phyloP scores from a whole-genome alignment of 2,113 vertebrate genomes.

The Cinclus cinclus region DNA sequence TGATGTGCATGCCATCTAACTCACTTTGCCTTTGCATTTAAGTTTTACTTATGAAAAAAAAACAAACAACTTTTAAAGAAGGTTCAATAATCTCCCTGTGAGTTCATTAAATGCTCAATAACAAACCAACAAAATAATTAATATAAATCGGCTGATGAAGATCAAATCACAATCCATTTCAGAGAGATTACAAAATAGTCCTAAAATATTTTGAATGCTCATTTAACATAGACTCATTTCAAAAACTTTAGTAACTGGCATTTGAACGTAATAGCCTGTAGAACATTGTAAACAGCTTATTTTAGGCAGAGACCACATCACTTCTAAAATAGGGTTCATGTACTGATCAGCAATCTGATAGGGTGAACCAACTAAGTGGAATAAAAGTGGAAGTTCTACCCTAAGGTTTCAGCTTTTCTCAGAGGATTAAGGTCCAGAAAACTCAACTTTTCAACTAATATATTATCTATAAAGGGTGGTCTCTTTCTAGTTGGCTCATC shows the following conservation, averaged over 20 bases:
- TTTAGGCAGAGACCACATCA: conserved; percentile 55
- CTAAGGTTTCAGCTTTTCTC: conserved; percentile 38
- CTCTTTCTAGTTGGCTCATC: conserved; percentile 10
- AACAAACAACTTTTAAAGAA: not conserved
- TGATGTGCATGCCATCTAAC: not conserved
- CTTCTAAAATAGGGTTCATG: conserved; percentile 34
- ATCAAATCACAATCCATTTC: conserved; percentile 58
- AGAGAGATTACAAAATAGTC: conserved; percentile 51
- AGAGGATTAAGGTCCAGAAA: conserved; percentile 35
- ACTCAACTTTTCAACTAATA: conserved; percentile 33
- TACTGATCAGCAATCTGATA: conserved; percentile 35
- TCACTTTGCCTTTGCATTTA: not conserved
- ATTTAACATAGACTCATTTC: conserved; percentile 41
- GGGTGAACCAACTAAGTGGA: conserved; percentile 18
- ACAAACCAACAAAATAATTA: conserved; percentile 42
- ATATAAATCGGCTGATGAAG: conserved; percentile 34
- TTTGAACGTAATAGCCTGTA: conserved; percentile 13
- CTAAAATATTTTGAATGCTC: conserved; percentile 40
- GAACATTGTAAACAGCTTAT: conserved; percentile 57
- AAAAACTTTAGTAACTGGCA: conserved; percentile 48
- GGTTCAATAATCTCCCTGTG: not conserved
- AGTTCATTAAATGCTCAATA: conserved; percentile 30
- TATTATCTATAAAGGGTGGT: conserved; percentile 24
- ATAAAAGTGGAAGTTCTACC: not conserved
- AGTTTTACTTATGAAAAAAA: not conserved